A percentile compares a stretch with the other conserved stretches of the same genome.
phyloP scores from a whole-genome alignment of 2,888 invertebrate genomes.

The Erebia ligea region DNA sequence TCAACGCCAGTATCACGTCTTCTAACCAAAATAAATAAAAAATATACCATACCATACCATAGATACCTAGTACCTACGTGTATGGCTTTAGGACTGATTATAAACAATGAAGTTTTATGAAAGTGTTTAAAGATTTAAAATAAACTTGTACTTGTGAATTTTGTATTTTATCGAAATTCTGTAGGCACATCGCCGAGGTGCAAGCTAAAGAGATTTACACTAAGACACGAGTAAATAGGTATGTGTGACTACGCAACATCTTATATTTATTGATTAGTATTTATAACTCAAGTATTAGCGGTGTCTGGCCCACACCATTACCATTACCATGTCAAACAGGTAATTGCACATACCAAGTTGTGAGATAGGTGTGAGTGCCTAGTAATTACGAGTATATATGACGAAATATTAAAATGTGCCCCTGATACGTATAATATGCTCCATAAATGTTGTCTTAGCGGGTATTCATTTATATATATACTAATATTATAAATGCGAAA shows the following conservation, averaged over 20 bases:
- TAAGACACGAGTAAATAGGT: neutral
- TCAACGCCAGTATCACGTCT: no score
- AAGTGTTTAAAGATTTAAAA: no score
- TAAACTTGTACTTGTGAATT: no score
- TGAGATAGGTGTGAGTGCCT: neutral
- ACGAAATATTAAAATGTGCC: conserved; percentile 11
- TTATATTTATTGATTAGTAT: conserved; percentile 14
- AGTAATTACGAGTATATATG: conserved; percentile 13
- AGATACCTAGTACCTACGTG: no score
- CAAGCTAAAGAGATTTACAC: neutral
- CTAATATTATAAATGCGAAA: no score
- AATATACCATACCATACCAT: no score
- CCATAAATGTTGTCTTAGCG: no score
- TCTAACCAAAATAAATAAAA: no score
- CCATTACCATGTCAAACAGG: conserved; percentile 13
- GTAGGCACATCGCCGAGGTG: neutral
- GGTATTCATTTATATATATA: no score
- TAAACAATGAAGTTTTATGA: no score
- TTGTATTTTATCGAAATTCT: no score
- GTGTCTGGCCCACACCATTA: conserved; percentile 11
- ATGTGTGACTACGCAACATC: neutral
- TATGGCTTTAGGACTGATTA: no score
- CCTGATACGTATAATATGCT: neutral
- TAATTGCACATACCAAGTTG: neutral
- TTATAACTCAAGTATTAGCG: conserved; percentile 3